A percentile compares a stretch with the other conserved stretches of the same genome.
These are phyloP conservation scores for Chymomyza fuscimana DNA, from an alignment of 2,888 invertebrate genomes.

Conservation along the genomic window DNA sequence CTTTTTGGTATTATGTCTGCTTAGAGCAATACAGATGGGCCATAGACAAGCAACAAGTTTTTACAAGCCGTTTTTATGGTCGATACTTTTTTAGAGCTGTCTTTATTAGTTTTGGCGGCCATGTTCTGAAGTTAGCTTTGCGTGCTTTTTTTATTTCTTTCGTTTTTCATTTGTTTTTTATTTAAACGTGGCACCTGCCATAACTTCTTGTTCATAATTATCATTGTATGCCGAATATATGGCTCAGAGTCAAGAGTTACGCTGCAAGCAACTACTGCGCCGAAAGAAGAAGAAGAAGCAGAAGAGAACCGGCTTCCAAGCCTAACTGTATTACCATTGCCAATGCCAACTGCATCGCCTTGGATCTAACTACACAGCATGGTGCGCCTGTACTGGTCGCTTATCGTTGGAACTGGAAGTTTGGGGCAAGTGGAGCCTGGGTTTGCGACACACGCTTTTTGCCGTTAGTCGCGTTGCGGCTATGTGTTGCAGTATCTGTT, in stretches of 20 bases:
- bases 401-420: neutral
- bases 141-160: neutral
- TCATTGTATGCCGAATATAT: constrained; percentile 7
- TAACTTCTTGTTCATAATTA: constrained; percentile 50
- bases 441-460: constrained; percentile 53
- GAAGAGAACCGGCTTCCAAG: constrained; percentile 16
- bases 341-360: constrained; percentile 38
- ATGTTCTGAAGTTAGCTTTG: constrained; percentile 4
- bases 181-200: constrained; percentile 50
- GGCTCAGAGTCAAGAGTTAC: neutral
- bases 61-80: neutral
- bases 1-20: constrained; percentile 51
- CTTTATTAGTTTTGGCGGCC: constrained; percentile 28
- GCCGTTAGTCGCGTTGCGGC: constrained; percentile 51
- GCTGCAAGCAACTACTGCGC: neutral
- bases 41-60: constrained; percentile 11
- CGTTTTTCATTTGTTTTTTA: constrained; percentile 16
- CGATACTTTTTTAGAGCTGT: constrained; percentile 37
- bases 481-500: constrained; percentile 59
- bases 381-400: constrained; percentile 4
- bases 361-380: constrained; percentile 27
- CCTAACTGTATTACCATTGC: constrained; percentile 20
- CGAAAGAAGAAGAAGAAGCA: neutral
- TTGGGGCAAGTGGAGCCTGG: constrained; percentile 20
- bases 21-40: constrained; percentile 15